Evolutionary conservation across 2,888 invertebrate genomes (phyloP), one percentile per base, ranked within the genome.

Genomic region (Coleophora flavipennella): DNA sequence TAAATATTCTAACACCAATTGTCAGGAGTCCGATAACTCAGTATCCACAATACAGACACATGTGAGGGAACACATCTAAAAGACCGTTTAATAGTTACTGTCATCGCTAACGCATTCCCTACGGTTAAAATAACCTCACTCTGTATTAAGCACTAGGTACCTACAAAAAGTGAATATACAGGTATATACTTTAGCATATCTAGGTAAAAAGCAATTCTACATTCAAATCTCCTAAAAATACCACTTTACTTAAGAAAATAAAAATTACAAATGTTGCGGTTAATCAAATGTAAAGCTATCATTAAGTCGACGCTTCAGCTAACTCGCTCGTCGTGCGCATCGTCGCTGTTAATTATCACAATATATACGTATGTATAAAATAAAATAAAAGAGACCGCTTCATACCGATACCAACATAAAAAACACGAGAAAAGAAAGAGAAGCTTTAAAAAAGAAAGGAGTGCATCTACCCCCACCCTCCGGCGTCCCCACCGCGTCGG

Each of bases 401-500:
- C 70, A 67, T 72, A 78, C 77, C 79, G 76, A 79, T 76, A 76
- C 75, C 66, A 68, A 67, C 67, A 76, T 78, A 80, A 81, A 83
- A 81, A 83, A 81, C 76, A 78, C 77, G 76, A 78, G 81, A 80
- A 81, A 83, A 84, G 83, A 84, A 81, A 81, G 83, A 84, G 83
- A 83, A 78, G 79, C 81, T 80, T 81, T 75, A 77, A 81, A 83
- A 83, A 83, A 79, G 78, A 79, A 80, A 81, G 77, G 83, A 81
- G 78, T 81, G 80, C 77, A 79, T 76, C 75, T 70, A 70, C 78
- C 79, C 84, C 84, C 80, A 76, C 81, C 76, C 69, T 69, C 55
- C 63, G n/a, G 54, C 57, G 67, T 78, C 74, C 76, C 80, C 77
- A 68, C 67, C 67, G 66, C 62, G 59, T 51, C 65, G 74, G 70